Base-by-base conservation (phyloP, 1,140 invertebrate genomes). In the Homarus americanus region DNA sequence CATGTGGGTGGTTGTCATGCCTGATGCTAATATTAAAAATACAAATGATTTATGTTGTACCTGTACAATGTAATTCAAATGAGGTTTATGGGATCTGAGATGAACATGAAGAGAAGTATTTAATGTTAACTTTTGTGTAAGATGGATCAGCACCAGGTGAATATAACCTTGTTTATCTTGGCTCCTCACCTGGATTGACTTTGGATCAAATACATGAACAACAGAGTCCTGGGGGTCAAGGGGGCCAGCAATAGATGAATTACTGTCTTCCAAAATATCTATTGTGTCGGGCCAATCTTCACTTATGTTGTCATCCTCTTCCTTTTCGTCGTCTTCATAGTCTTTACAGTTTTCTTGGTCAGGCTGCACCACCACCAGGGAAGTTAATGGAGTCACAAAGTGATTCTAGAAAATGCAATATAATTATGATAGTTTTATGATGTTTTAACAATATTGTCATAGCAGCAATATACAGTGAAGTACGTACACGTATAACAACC, bases 381-480 rank as follows among this genome's bases (percentile, higher is more conserved):
- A 93, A 17, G 93, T 93, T 15, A 93, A 63, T 32, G 92, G 91
- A 2, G 93, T 93, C 2, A 93, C 93, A 84, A 93, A 93, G 38
- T 93, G 91, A 69, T 93, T 80, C 93, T 93, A 84, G 0, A 90
- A 86, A 34, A 69, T 69, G 17, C 4, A 58, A 58, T 49, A 2
- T 24, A 58, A 58, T 20, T 4, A 20, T 58, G 17, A 58, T 58
- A 58, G 53, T 20, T 20, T 15, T 20, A 20, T 20, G 20, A n/a
- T n/a, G n/a, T n/a, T n/a, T n/a, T n/a, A n/a, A n/a, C n/a, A n/a
- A n/a, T n/a, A n/a, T n/a, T n/a, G n/a, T n/a, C n/a, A n/a, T n/a
- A n/a, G n/a, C n/a, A n/a, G n/a, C n/a, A n/a, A n/a, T n/a, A n/a
- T n/a, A n/a, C n/a, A n/a, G n/a, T n/a, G n/a, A n/a, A n/a, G n/a